Percentiles rank a stretch among this genome's conserved stretches.
Conservation (phyloP, 2,113 vertebrate species). For the Dunckerocampus dactyliophorus region DNA sequence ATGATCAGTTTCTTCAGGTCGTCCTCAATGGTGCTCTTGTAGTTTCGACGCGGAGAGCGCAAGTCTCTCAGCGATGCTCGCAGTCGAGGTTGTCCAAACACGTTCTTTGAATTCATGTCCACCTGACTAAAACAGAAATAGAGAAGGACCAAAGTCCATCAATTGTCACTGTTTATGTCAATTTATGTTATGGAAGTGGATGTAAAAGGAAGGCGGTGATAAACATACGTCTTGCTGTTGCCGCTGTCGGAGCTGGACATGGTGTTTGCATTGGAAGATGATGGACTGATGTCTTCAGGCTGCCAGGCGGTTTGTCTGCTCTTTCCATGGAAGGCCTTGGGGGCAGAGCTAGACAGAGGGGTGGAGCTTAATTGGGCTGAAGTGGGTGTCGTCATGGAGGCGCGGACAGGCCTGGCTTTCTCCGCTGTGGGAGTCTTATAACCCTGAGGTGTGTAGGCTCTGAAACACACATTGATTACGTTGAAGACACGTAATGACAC, state of each 20-base stretch:
- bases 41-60: constrained; percentile 81
- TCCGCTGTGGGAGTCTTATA: constrained; percentile 76
- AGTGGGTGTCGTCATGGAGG: constrained; percentile 63
- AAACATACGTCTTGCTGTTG: constrained; percentile 67
- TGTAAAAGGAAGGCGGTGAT: neutral
- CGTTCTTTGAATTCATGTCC: constrained; percentile 82
- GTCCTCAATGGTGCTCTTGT: constrained; percentile 89
- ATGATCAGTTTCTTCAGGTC: constrained; percentile 92
- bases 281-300: constrained; percentile 55
- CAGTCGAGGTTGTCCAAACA: constrained; percentile 87
- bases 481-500: too few relatives aligned
- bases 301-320: constrained; percentile 71
- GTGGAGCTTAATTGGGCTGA: constrained; percentile 59
- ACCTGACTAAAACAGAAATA: constrained; percentile 73
- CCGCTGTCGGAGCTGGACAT: constrained; percentile 53
- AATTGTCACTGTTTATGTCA: neutral
- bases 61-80: constrained; percentile 87
- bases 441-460: constrained; percentile 77
- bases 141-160: too few relatives aligned
- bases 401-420: constrained; percentile 62
- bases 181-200: neutral
- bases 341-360: constrained; percentile 82
- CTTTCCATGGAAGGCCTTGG: constrained; percentile 83
- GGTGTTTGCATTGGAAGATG: constrained; percentile 46
- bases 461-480: constrained; percentile 10